Evolutionary conservation across 2,113 vertebrate species (phyloP).

Genomic region (Oreochromis niloticus): DNA sequence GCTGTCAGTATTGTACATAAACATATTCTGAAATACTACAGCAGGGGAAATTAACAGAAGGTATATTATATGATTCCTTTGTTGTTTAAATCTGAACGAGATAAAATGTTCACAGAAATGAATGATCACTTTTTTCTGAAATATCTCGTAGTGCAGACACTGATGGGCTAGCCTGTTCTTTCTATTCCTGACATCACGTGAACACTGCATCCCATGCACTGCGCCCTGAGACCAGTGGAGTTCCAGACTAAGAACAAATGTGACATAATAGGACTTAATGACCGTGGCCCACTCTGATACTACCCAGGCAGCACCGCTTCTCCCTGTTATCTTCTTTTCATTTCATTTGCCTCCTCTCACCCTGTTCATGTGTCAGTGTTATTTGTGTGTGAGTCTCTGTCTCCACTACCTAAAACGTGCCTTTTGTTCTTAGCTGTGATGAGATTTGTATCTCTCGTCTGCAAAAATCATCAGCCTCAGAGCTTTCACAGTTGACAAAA

Average conservation of each 20-base stretch:
- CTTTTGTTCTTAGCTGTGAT: background rate
- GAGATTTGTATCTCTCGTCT: background rate
- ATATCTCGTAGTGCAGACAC: background rate
- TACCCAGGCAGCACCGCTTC: background rate
- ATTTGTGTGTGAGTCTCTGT: background rate
- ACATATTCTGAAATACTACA: background rate
- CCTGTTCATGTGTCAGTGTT: background rate
- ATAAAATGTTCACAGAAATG: background rate
- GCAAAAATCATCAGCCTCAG: background rate
- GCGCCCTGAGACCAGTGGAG: background rate
- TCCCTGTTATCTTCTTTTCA: background rate
- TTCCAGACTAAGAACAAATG: background rate
- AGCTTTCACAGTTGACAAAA: background rate
- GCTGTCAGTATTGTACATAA: background rate
- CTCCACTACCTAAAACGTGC: background rate
- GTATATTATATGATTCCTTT: background rate
- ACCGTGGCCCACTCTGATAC: background rate
- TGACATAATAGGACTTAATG: conserved; percentile 50
- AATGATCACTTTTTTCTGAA: background rate
- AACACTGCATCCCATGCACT: background rate
- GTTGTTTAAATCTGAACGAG: background rate
- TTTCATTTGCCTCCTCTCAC: background rate
- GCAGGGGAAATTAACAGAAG: background rate
- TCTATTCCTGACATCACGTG: conserved; percentile 24
- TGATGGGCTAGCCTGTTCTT: background rate